Conservation (phyloP, 2,888 invertebrate genomes). For the Stenodema calcarata region DNA sequence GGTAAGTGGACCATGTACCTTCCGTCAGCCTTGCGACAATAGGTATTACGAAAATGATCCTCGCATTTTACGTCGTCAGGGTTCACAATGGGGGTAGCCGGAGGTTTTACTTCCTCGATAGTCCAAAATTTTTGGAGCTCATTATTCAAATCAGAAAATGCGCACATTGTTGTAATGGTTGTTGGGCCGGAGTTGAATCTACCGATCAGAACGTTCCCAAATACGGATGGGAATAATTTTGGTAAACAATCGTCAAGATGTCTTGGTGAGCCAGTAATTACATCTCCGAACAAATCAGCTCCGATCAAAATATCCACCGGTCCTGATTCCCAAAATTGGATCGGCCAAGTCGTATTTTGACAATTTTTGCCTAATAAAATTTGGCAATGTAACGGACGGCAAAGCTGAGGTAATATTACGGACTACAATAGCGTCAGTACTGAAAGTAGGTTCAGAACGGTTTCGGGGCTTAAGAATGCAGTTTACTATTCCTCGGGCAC, state of each 20-base stretch:
- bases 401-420: too few relatives aligned
- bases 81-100: background rate
- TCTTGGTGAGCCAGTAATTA: background rate
- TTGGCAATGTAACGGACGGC: too few relatives aligned
- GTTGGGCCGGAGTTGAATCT: background rate
- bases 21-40: slow-evolving; percentile 42
- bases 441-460: too few relatives aligned
- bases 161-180: background rate
- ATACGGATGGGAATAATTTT: too few relatives aligned
- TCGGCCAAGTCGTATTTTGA: background rate
- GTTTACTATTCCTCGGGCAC: too few relatives aligned
- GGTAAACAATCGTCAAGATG: too few relatives aligned
- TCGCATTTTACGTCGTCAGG: slow-evolving; percentile 7
- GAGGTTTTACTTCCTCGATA: slow-evolving; percentile 14
- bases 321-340: background rate
- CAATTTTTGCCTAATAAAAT: background rate
- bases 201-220: too few relatives aligned
- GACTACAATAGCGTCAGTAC: too few relatives aligned
- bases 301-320: slow-evolving; percentile 12
- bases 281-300: background rate
- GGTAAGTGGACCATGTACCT: slow-evolving; percentile 41
- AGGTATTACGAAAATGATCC: slow-evolving; percentile 20
- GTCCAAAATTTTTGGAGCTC: slow-evolving; percentile 35
- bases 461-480: too few relatives aligned
- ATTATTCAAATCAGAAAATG: background rate